phyloP scores from a whole-genome alignment of 2,113 vertebrate genomes.

The Gallinago paraguaiae region DNA sequence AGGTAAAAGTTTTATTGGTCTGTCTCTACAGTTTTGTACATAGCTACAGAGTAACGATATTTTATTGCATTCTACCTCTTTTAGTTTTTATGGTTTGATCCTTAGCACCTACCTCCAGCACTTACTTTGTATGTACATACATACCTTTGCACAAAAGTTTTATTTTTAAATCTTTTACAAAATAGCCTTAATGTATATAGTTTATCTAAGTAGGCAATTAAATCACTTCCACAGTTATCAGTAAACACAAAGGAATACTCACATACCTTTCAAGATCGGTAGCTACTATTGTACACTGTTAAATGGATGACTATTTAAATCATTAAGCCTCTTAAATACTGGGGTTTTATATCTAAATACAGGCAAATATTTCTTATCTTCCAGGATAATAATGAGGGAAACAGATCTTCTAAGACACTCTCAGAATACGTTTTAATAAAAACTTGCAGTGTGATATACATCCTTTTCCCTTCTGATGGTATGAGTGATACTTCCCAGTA shows the following conservation, averaged over 20 bases:
- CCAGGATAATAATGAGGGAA: background rate
- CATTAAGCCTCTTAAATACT: background rate
- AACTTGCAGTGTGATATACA: background rate
- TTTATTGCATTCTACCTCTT: background rate
- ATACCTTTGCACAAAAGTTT: slow-evolving; percentile 6
- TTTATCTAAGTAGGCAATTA: slow-evolving; percentile 19
- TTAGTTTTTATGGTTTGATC: background rate
- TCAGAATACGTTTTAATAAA: background rate
- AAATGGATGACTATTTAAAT: slow-evolving; percentile 20
- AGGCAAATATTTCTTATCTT: background rate
- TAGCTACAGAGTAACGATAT: background rate
- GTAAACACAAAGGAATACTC: slow-evolving; percentile 9
- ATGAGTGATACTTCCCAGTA: background rate
- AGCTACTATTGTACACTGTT: background rate
- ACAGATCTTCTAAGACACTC: background rate
- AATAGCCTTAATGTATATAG: slow-evolving; percentile 1
- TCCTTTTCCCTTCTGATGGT: background rate
- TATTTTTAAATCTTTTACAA: slow-evolving; percentile 36
- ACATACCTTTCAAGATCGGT: background rate
- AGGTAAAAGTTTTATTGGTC: background rate
- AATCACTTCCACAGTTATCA: slow-evolving; percentile 25
- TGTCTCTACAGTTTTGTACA: background rate
- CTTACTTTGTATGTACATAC: background rate
- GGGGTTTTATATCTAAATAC: background rate
- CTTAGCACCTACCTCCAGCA: background rate